These are phyloP conservation scores for Pseudopodoces humilis DNA, from an alignment of 2,113 vertebrate genomes.

Conservation along the genomic window DNA sequence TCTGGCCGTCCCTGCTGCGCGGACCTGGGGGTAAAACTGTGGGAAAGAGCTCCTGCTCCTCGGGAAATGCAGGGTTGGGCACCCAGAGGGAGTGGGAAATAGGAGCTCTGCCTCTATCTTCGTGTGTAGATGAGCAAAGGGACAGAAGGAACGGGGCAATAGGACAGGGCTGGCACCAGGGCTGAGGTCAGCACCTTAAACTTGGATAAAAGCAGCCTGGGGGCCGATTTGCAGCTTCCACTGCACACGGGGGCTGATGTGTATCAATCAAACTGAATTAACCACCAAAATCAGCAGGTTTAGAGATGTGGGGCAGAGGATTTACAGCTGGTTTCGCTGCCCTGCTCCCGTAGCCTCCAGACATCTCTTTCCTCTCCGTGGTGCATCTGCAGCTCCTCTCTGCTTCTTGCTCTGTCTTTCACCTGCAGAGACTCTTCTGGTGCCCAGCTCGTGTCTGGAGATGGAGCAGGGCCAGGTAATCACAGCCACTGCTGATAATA, in stretches of 20 bases:
- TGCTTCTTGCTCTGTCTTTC: not conserved
- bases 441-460: not conserved
- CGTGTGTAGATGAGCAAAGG: not conserved
- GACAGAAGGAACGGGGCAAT: accelerated
- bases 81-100: not conserved
- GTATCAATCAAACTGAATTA: not conserved
- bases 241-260: not conserved
- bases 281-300: not conserved
- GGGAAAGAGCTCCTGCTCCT: not conserved
- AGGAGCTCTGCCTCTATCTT: not conserved
- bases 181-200: not conserved
- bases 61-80: not conserved
- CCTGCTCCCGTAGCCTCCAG: not conserved
- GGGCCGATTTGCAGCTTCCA: not conserved
- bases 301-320: not conserved
- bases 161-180: not conserved
- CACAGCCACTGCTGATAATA: not conserved
- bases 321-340: not conserved
- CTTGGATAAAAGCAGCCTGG: not conserved
- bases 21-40: not conserved
- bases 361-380: not conserved
- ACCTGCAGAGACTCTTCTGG: not conserved
- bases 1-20: not conserved
- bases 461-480: not conserved
- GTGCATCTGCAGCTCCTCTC: not conserved